Percentiles rank a stretch among this genome's conserved stretches.
Evolutionary conservation across 2,113 vertebrate species (phyloP).

Genomic region (Dromas ardeola): DNA sequence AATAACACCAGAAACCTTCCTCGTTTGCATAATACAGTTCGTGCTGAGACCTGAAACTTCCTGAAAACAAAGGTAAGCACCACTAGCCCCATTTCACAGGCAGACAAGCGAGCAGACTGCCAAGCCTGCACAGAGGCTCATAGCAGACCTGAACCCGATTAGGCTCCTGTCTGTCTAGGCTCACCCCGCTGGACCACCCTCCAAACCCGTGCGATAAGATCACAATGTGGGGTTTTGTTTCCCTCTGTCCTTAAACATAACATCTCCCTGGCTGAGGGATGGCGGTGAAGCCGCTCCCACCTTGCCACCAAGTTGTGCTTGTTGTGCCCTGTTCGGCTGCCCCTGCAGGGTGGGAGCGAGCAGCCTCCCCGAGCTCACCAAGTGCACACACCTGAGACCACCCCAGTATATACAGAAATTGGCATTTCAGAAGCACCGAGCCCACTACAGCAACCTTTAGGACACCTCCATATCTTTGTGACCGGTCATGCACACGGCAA

Average conservation of each 20-base stretch:
- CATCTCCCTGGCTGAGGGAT: background rate
- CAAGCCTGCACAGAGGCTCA: background rate
- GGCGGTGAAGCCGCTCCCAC: background rate
- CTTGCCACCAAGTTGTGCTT: background rate
- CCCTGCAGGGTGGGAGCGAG: background rate
- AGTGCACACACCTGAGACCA: no score
- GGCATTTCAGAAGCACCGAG: background rate
- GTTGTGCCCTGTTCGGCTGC: background rate
- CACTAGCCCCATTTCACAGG: background rate
- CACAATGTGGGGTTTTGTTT: background rate
- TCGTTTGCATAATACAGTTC: background rate
- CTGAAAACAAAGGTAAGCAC: background rate
- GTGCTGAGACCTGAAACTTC: background rate
- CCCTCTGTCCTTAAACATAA: background rate
- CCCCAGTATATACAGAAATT: background rate
- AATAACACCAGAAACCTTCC: background rate
- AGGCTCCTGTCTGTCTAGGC: background rate
- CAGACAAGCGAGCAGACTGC: fast-evolving
- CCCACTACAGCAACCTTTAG: background rate
- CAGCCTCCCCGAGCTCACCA: background rate
- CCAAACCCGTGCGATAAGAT: background rate
- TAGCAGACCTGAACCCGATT: background rate
- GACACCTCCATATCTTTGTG: background rate
- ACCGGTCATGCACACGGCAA: fast-evolving
- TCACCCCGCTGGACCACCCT: background rate